These are phyloP conservation scores for Chelonus formosanus DNA, from an alignment of 2,888 invertebrate genomes.

Conservation along the genomic window DNA sequence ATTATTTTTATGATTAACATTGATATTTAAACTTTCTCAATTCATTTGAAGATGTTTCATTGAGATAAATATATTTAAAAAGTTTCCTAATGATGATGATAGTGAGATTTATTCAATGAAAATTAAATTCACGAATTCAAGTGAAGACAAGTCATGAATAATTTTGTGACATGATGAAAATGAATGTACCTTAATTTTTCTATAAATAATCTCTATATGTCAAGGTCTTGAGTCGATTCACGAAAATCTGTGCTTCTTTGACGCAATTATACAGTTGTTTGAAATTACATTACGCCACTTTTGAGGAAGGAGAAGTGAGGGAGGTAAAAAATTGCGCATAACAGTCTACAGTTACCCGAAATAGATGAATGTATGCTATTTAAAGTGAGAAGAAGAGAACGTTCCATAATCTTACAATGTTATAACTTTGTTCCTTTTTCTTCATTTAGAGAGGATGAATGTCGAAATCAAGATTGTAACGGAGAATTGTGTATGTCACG, in stretches of 20 bases:
- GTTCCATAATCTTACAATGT: neutral
- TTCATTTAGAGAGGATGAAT: conserved; percentile 4
- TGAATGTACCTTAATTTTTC: conserved; percentile 6
- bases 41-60: too few relatives aligned
- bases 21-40: too few relatives aligned
- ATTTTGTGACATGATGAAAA: conserved; percentile 2
- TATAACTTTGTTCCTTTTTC: neutral
- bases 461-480: conserved; percentile 18
- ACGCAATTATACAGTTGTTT: conserved; percentile 15
- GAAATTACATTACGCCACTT: conserved; percentile 24
- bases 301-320: conserved; percentile 1
- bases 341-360: conserved; percentile 17
- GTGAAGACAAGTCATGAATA: neutral
- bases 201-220: conserved; percentile 6
- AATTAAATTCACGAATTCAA: too few relatives aligned
- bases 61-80: too few relatives aligned
- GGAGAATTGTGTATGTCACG: conserved; percentile 4
- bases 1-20: too few relatives aligned
- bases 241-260: conserved; percentile 5
- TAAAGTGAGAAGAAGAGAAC: neutral
- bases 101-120: too few relatives aligned
- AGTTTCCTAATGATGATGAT: too few relatives aligned
- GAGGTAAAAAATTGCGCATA: conserved; percentile 17
- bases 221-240: conserved; percentile 4
- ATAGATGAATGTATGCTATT: conserved; percentile 14